These are phyloP conservation scores for Rhizoglyphus robini DNA, from an alignment of 1,140 invertebrate species.

Conservation along the genomic window DNA sequence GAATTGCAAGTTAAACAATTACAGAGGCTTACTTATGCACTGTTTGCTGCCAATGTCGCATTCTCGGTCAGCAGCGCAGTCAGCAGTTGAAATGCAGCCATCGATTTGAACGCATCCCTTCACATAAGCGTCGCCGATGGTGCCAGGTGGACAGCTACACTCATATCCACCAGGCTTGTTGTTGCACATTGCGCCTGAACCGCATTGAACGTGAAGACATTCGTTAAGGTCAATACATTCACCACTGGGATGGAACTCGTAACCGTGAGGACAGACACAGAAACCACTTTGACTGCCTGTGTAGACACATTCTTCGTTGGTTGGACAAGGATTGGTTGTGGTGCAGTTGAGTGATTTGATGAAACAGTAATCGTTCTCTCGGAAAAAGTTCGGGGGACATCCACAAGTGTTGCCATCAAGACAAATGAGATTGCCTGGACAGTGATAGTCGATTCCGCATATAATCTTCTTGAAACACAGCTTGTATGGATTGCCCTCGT, in stretches of 20 bases:
- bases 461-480: conserved; percentile 52
- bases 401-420: conserved; percentile 28
- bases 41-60: conserved; percentile 42
- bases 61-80: conserved; percentile 59
- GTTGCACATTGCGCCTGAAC: conserved; percentile 60
- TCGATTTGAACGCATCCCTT: conserved; percentile 48
- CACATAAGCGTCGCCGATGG: conserved; percentile 58
- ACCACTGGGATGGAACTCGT: conserved; percentile 26
- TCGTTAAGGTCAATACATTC: conserved; percentile 25
- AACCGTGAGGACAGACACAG: conserved; percentile 30
- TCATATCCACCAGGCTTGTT: conserved; percentile 44
- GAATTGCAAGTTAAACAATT: conserved; percentile 14
- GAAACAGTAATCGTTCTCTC: conserved; percentile 29
- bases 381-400: conserved; percentile 27
- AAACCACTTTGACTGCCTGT: conserved; percentile 27
- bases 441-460: conserved; percentile 31
- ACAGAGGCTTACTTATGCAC: conserved; percentile 27
- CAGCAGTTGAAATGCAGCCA: conserved; percentile 55
- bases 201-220: conserved; percentile 40
- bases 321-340: conserved; percentile 32
- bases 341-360: conserved; percentile 28
- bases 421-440: conserved; percentile 30
- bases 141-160: conserved; percentile 58
- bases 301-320: conserved; percentile 31
- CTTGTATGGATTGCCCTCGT: conserved; percentile 61